Base-by-base conservation (phyloP, 2,888 invertebrate species). In the Drosophila fungiperda region DNA sequence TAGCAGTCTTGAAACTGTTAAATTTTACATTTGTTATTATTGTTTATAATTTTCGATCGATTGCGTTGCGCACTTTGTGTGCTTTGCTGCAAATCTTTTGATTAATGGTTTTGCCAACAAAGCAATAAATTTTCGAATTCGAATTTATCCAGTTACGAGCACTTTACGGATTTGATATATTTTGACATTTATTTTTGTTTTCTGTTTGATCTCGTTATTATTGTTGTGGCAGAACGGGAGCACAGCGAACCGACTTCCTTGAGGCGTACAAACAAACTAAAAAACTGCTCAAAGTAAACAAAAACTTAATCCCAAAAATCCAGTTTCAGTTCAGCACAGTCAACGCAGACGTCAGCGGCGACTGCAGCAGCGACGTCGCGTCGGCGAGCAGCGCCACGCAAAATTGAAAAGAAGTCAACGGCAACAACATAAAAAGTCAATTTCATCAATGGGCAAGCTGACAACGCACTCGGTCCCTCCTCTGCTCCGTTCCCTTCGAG, bases 271-370 rank as follows among this genome's bases (percentile, higher is more conserved):
- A 89, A 87, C 89, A 91, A 90, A 92, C 92, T 91, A 92, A 92
- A 91, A 92, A 90, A 91, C 83, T 68, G 79, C 81, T 81, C 80
- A 88, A 89, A 90, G 91, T 91, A 91, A 92, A 92, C 91, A 92
- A 91, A 90, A 92, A 91, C 90, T 91, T 89, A 83, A 90, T 91
- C 90, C 90, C 76, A 89, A 91, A 86, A 90, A 80, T 85, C 87
- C 91, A 84, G 90, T 88, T 89, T 69, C 76, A 78, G 71, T 72
- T 71, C 75, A 48, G 53, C 50, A 72, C 66, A 59, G 55, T 29
- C 40, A 42, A 62, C 69, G 53, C 35, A 23, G 55, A 49, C 61
- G 70, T 32, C 54, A 48, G 50, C 76, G 20, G 11, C 57, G 55
- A 62, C 70, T 5, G 55, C 7, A 52, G 48, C 59, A 20, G 57